Conservation (phyloP, 2,113 vertebrate species). For the Ibidorhyncha struthersii region DNA sequence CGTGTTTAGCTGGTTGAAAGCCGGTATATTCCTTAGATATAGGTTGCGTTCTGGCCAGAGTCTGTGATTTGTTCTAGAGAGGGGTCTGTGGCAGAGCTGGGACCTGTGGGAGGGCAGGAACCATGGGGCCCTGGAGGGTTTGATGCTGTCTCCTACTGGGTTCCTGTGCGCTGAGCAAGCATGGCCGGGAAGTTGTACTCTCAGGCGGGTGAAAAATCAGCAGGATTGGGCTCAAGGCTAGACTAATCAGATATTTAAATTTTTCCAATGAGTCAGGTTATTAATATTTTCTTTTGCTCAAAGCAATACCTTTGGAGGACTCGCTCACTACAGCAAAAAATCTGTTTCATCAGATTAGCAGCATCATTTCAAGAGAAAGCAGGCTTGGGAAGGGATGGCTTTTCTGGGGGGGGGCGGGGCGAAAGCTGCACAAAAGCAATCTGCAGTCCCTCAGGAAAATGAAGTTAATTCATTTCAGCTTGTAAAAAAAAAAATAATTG, state of each 20-base stretch:
- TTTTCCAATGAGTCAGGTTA: slow-evolving; percentile 54
- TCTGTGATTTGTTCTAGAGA: background rate
- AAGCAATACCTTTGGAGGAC: slow-evolving; percentile 40
- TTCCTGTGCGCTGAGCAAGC: background rate
- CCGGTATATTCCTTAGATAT: background rate
- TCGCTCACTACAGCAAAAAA: background rate
- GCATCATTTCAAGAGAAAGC: background rate
- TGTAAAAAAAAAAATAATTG: background rate
- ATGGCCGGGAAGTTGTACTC: background rate
- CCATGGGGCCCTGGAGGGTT: background rate
- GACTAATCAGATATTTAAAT: slow-evolving; percentile 48
- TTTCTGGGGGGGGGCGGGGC: background rate
- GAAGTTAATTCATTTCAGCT: slow-evolving; percentile 6
- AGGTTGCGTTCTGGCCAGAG: background rate
- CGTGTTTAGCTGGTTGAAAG: background rate
- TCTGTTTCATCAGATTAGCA: background rate
- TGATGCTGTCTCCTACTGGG: fast-evolving
- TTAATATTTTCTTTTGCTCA: slow-evolving; percentile 50
- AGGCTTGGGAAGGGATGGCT: background rate
- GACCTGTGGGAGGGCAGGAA: background rate
- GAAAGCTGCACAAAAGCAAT: background rate
- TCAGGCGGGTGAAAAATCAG: background rate
- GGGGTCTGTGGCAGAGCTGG: background rate
- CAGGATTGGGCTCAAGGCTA: background rate
- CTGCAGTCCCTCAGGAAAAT: background rate